Percentiles rank a stretch among this genome's conserved stretches.
These are phyloP conservation scores for Scaptodrosophila lebanonensis DNA, from an alignment of 1,140 invertebrate species.

Conservation along the genomic window DNA sequence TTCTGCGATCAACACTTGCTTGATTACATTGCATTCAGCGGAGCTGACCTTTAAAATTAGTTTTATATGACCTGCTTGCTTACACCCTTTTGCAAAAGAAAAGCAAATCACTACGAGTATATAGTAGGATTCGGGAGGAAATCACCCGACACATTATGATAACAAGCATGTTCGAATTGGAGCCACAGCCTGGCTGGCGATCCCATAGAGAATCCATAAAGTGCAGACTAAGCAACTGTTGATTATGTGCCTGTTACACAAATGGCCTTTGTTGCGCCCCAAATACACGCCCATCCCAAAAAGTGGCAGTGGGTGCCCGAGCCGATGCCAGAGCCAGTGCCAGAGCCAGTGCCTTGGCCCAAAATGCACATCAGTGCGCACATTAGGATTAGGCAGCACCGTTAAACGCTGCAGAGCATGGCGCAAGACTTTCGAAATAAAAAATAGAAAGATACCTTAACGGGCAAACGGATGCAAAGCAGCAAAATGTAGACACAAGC, in stretches of 20 bases:
- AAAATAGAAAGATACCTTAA: no score
- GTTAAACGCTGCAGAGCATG: slow-evolving; percentile 45
- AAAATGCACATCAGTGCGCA: slow-evolving; percentile 62
- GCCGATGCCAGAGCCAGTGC: not conserved
- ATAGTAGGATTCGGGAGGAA: slow-evolving; percentile 30
- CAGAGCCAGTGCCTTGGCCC: slow-evolving; percentile 12
- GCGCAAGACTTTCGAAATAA: slow-evolving; percentile 61
- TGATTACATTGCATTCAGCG: no score
- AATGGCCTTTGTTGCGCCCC: slow-evolving; percentile 61
- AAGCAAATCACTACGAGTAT: no score
- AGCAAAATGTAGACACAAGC: slow-evolving; percentile 64
- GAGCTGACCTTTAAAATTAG: no score
- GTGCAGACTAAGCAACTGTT: slow-evolving; percentile 65
- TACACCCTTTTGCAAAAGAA: no score
- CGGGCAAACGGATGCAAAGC: slow-evolving; percentile 58
- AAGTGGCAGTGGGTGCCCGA: slow-evolving; percentile 7
- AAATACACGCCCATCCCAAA: slow-evolving; percentile 55
- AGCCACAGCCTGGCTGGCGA: slow-evolving; percentile 15
- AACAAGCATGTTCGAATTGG: slow-evolving; percentile 61
- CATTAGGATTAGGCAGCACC: slow-evolving; percentile 56
- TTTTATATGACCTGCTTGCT: no score
- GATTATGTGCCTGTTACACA: slow-evolving; percentile 68
- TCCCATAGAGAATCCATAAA: slow-evolving; percentile 32
- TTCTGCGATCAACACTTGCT: no score
- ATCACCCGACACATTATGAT: slow-evolving; percentile 67